These are phyloP conservation scores for Lagodon rhomboides DNA, from an alignment of 2,797 vertebrate genomes.

Conservation along the genomic window DNA sequence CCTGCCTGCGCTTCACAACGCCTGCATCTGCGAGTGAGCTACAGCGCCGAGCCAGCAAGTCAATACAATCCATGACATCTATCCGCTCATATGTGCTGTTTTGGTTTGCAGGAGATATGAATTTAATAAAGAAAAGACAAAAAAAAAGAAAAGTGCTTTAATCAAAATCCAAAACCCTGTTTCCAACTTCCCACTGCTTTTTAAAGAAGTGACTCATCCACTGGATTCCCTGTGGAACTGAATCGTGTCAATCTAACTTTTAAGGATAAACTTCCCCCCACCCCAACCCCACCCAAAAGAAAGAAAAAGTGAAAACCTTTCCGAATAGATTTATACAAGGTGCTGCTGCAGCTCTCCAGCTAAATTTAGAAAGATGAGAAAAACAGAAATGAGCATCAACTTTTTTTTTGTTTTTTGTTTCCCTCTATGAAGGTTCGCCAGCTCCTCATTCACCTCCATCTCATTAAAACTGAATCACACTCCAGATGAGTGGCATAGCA, in stretches of 20 bases:
- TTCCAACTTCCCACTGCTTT: constrained; percentile 25
- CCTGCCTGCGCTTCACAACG: constrained; percentile 38
- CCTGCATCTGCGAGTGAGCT: constrained; percentile 44
- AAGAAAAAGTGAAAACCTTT: background rate
- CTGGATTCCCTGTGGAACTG: constrained; percentile 24
- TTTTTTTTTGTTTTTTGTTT: constrained; percentile 17
- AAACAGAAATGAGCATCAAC: constrained; percentile 39
- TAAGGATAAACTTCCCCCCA: constrained; percentile 9
- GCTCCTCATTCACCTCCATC: constrained; percentile 66
- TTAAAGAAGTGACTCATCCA: constrained; percentile 9
- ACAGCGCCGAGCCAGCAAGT: constrained; percentile 1
- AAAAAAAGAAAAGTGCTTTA: constrained; percentile 16
- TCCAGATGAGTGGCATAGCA: constrained; percentile 57
- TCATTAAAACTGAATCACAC: constrained; percentile 75
- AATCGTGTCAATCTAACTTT: constrained; percentile 45
- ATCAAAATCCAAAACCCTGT: constrained; percentile 17
- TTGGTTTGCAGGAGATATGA: background rate
- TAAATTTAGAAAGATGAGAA: constrained; percentile 56
- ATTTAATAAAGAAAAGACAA: background rate
- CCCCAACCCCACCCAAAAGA: background rate
- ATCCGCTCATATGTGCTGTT: background rate
- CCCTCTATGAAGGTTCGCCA: constrained; percentile 43
- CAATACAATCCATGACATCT: background rate
- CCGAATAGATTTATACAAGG: constrained; percentile 15
- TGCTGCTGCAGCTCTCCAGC: constrained; percentile 17